Evolutionary conservation across 2,888 invertebrate species (phyloP), one percentile per base, ranked within the genome.

Genomic region (Ptilodon capucinus): DNA sequence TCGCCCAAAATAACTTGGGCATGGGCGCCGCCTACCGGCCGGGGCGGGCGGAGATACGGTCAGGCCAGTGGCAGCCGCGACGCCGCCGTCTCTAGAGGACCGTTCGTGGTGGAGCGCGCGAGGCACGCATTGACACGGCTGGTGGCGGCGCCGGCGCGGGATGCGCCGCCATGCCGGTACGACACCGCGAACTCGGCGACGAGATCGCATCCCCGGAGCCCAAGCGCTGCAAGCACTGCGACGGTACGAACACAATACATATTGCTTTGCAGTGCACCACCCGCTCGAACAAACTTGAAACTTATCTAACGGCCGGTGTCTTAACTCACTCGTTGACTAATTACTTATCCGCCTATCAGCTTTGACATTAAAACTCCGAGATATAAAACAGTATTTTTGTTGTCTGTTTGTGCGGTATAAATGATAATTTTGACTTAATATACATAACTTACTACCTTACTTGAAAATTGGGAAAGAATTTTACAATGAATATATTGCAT

Each of bases 201-300:
- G 90, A 90, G 81, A 82, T 88, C 87, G 90, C 90, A 79, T 84
- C 88, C 76, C 95, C 96, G 92, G 95, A 95, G 94, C 95, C 96
- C 92, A 96, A 96, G 92, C 95, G 96, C 94, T 96, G 96, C 95
- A 95, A 95, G 93, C 95, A 95, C 92, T 96, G 96, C 95, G 96
- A 96, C 95, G 96, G 96, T 96, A 94, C 79, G 81, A 71, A 14
- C 40, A 57, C 68, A 67, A 51, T 64, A 59, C 51, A 62, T 51
- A 71, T 68, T 64, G 69, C 68, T 68, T 68, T 66, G 68, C 67
- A 64, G 60, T 58, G 71, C 64, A 67, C 68, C 60, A 64, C 64
- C 61, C 57, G 56, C 63, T 48, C 56, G 62, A 58, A 56, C 58
- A 64, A 54, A 61, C 56, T 52, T 57, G 42, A 55, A 57, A 57